A percentile compares a stretch with the other conserved stretches of the same genome.
Evolutionary conservation across 2,113 vertebrate species (phyloP).

Genomic region (Calyptomena viridis): DNA sequence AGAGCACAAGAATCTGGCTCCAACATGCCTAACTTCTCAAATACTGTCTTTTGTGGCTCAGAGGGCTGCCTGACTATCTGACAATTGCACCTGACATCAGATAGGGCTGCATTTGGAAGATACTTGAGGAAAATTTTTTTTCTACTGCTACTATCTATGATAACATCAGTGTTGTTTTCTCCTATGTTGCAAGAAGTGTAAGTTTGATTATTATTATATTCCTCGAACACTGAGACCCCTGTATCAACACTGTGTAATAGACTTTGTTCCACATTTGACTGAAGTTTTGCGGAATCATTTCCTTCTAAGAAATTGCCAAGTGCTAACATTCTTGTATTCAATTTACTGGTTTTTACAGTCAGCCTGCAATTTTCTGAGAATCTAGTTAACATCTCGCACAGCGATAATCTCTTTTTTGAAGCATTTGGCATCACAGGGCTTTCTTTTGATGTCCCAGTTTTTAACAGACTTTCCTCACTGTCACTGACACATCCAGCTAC

Average conservation of each 20-base stretch:
- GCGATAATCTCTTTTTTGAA: background rate
- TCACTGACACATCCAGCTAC: background rate
- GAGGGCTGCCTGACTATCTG: background rate
- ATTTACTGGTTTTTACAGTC: background rate
- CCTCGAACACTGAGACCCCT: background rate
- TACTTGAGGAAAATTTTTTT: background rate
- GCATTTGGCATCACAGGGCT: background rate
- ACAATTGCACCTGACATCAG: background rate
- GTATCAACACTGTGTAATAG: background rate
- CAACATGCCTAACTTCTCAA: constrained; percentile 3
- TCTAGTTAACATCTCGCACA: background rate
- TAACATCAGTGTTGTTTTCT: background rate
- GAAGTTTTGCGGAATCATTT: background rate
- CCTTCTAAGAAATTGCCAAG: constrained; percentile 3
- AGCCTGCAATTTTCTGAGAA: constrained; percentile 34
- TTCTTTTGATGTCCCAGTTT: background rate
- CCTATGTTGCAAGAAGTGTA: background rate
- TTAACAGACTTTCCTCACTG: background rate
- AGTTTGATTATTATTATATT: background rate
- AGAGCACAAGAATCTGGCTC: constrained; percentile 4
- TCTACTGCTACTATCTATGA: background rate
- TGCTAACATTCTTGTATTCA: background rate
- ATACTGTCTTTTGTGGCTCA: background rate
- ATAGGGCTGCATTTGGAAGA: constrained; percentile 20
- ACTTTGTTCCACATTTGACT: background rate